Base-by-base conservation (phyloP, 2,113 vertebrate species). In the Prinia subflava region DNA sequence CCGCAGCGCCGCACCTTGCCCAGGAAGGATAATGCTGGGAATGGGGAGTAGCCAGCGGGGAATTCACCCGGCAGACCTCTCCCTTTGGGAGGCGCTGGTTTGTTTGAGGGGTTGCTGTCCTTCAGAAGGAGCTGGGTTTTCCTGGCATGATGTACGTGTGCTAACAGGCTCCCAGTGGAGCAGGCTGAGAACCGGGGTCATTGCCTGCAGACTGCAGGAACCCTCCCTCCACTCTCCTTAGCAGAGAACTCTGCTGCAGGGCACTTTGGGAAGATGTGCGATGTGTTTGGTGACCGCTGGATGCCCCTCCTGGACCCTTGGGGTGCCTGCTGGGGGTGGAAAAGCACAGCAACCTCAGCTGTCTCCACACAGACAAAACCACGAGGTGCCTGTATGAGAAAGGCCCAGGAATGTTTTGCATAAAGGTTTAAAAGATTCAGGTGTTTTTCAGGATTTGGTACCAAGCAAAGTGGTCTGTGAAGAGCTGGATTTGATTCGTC, bases 1-100 rank as follows among this genome's bases (percentile, higher is more conserved):
- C 0, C 0, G 49, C 37, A 35, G 70, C 15, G 3, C 31, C 11
- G 1, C 2, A 28, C 30, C 53, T 11, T 15, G 19, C 13, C 41
- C 15, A 2, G 46, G 33, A 64, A 30, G 35, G 47, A 12, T 30
- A 15, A 39, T n/a, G n/a, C n/a, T n/a, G 19, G 57, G 42, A 39
- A 8, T 11, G 0, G 0, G 31, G 55, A 57, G 47, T 4, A 52
- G 27, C 20, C 65, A 20, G 41, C 23, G 31, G 28, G 19, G 52
- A 19, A 23, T 37, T 63, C 6, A 30, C 16, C 10, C 35, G 4
- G 30, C 42, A n/a, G 39, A 22, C 39, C 23, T 63, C 44, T 57
- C 22, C 25, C 22, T 50, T n/a, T 22, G 8, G 25, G 4, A 49
- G 24, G 14, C 41, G 57, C 35, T 39, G 82, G 14, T 20, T 83